Evolutionary conservation across 2,113 vertebrate genomes (phyloP).

Genomic region (Mormyrus lacerda): DNA sequence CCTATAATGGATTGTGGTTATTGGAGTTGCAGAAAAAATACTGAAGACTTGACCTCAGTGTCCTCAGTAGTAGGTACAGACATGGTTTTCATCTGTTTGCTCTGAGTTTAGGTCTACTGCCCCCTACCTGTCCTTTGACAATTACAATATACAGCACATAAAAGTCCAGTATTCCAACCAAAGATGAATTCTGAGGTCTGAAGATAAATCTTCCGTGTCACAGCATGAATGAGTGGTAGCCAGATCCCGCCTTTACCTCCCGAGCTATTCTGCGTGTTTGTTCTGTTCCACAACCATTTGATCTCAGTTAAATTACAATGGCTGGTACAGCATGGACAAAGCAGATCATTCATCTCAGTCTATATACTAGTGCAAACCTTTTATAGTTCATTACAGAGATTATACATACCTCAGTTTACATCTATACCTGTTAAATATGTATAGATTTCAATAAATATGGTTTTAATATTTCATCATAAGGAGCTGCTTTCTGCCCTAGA

Average conservation of each 20-base stretch:
- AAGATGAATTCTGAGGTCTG: too few species aligned
- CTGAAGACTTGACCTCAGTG: too few species aligned
- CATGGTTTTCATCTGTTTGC: too few species aligned
- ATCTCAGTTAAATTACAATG: neutral
- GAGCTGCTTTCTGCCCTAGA: neutral
- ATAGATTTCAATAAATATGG: neutral
- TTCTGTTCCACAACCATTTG: neutral
- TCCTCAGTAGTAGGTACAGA: too few species aligned
- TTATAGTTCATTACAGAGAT: neutral
- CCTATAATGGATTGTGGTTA: too few species aligned
- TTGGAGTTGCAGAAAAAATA: too few species aligned
- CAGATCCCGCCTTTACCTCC: neutral
- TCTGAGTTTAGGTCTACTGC: too few species aligned
- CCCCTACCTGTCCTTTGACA: too few species aligned
- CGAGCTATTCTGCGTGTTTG: neutral
- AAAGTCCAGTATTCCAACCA: too few species aligned
- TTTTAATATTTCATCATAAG: neutral
- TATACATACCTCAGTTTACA: neutral
- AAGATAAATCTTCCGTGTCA: too few species aligned
- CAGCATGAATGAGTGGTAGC: neutral
- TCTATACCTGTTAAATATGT: neutral
- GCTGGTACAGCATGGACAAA: neutral
- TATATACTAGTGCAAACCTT: neutral
- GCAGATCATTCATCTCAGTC: neutral
- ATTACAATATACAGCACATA: too few species aligned